Percentiles rank a stretch among this genome's conserved stretches.
Conservation (phyloP, 2,888 invertebrate genomes). For the Cephus sareptanus region DNA sequence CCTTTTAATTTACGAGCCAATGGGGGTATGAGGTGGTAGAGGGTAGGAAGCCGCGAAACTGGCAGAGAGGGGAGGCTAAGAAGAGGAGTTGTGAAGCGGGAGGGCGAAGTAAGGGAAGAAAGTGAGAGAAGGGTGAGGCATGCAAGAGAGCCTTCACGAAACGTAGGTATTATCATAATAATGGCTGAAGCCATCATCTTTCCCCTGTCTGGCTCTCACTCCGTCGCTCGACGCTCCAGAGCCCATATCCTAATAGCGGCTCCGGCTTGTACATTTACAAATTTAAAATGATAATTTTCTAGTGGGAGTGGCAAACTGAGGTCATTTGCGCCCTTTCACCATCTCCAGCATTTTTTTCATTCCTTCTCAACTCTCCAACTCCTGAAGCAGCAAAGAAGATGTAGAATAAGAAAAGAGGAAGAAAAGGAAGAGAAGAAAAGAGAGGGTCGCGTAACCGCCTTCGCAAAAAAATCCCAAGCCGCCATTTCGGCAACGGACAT, state of each 20-base stretch:
- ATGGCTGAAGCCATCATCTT: slow-evolving; percentile 51
- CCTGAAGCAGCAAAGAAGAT: slow-evolving; percentile 1
- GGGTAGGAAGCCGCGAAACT: slow-evolving; percentile 12
- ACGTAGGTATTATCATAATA: slow-evolving; percentile 56
- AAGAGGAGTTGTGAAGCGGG: background rate
- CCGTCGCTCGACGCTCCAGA: slow-evolving; percentile 17
- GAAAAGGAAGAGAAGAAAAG: background rate
- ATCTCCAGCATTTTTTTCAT: slow-evolving; percentile 16
- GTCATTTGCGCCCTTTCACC: slow-evolving; percentile 48
- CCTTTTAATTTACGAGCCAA: slow-evolving; percentile 38
- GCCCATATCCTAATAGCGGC: slow-evolving; percentile 43
- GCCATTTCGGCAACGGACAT: slow-evolving; percentile 31
- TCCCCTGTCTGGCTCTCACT: slow-evolving; percentile 34
- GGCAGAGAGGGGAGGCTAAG: slow-evolving; percentile 20
- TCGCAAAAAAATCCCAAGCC: slow-evolving; percentile 27
- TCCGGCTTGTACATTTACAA: slow-evolving; percentile 52
- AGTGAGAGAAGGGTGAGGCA: slow-evolving; percentile 34
- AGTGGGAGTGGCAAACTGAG: slow-evolving; percentile 45
- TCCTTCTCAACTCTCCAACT: slow-evolving; percentile 5
- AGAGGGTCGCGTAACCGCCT: slow-evolving; percentile 12
- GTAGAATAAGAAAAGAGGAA: background rate
- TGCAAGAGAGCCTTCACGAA: slow-evolving; percentile 39
- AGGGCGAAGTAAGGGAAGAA: background rate
- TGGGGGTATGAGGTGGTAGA: slow-evolving; percentile 1
- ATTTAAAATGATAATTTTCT: slow-evolving; percentile 56